phyloP scores from a whole-genome alignment of 2,888 invertebrate species.

The Elmis aenea region DNA sequence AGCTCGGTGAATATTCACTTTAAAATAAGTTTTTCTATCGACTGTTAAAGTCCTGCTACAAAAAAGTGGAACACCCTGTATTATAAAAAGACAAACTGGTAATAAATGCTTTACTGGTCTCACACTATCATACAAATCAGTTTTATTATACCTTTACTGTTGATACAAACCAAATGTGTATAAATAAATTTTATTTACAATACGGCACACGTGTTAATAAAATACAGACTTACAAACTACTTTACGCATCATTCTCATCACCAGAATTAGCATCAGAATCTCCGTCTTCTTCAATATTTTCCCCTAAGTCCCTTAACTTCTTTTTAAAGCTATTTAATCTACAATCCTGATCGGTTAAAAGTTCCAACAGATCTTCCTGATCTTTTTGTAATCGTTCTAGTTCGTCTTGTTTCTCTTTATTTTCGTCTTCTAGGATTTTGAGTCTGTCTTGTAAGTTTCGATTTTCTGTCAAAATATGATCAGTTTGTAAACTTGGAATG shows the following conservation, averaged over 20 bases:
- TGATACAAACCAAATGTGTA: too few relatives aligned
- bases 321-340: slow-evolving; percentile 40
- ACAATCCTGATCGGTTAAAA: slow-evolving; percentile 82
- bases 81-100: too few relatives aligned
- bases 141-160: too few relatives aligned
- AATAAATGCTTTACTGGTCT: too few relatives aligned
- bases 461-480: too few relatives aligned
- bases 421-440: slow-evolving; percentile 40
- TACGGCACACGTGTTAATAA: too few relatives aligned
- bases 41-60: too few relatives aligned
- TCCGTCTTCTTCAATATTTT: slow-evolving; percentile 39
- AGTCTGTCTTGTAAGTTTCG: slow-evolving; percentile 16
- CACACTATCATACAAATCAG: too few relatives aligned
- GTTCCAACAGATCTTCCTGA: slow-evolving; percentile 87
- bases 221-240: slow-evolving; percentile 5
- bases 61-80: too few relatives aligned
- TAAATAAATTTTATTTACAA: too few relatives aligned
- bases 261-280: slow-evolving; percentile 39
- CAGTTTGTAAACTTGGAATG: neutral
- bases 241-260: slow-evolving; percentile 16
- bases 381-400: slow-evolving; percentile 71
- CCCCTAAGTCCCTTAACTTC: slow-evolving; percentile 41
- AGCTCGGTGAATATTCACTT: too few relatives aligned
- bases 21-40: too few relatives aligned
- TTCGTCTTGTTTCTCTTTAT: slow-evolving; percentile 47